A percentile compares a stretch with the other conserved stretches of the same genome.
These are phyloP conservation scores for Cranoglanis bouderius DNA, from an alignment of 2,113 vertebrate genomes.

Conservation along the genomic window DNA sequence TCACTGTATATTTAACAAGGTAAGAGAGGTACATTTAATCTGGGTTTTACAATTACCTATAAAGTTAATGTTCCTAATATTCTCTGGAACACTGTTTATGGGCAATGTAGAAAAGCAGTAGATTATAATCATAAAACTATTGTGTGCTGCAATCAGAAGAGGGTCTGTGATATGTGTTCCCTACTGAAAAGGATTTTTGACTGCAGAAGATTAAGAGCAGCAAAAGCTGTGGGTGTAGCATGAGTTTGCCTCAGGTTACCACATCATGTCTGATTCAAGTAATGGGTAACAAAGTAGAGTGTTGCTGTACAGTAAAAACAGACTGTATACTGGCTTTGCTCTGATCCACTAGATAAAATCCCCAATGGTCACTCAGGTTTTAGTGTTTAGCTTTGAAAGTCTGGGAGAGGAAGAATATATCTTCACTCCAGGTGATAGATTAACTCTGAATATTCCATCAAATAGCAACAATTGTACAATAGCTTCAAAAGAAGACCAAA, in stretches of 20 bases:
- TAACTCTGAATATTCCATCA: slow-evolving; percentile 32
- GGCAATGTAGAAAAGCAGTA: not conserved
- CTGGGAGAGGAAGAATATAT: slow-evolving; percentile 14
- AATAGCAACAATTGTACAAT: not conserved
- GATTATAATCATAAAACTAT: slow-evolving; percentile 1
- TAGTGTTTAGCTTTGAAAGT: slow-evolving; percentile 7
- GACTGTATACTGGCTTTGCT: not conserved
- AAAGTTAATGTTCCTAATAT: not conserved
- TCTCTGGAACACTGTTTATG: not conserved
- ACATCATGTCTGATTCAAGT: not conserved
- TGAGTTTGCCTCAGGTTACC: not conserved
- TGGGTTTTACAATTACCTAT: not conserved
- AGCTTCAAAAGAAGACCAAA: slow-evolving; percentile 28
- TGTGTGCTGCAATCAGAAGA: not conserved
- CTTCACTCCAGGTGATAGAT: slow-evolving; percentile 47
- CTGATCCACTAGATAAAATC: not conserved
- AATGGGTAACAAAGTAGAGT: not conserved
- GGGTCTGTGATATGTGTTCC: not conserved
- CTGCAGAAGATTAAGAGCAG: not conserved
- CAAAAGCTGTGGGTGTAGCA: not conserved
- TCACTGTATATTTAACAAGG: not conserved
- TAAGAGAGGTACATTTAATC: not conserved
- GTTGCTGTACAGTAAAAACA: not conserved
- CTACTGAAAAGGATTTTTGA: not conserved
- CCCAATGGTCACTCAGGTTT: not conserved